phyloP scores from a whole-genome alignment of 2,888 invertebrate genomes.

The Eledona agricola region DNA sequence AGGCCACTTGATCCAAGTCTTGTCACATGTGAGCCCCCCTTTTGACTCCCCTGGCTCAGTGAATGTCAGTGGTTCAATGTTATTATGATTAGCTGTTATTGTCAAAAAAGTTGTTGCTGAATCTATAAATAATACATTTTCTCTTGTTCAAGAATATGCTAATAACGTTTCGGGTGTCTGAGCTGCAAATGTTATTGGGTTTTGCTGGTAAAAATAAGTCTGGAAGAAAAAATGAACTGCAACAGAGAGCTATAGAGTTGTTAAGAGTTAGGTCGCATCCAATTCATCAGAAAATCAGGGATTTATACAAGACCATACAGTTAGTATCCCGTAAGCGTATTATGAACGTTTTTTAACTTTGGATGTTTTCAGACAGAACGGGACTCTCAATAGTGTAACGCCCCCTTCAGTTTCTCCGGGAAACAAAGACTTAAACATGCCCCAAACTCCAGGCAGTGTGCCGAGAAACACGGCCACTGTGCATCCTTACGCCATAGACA shows the following conservation, averaged over 20 bases:
- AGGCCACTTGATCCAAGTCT: slow-evolving; percentile 3
- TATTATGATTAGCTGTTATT: slow-evolving; percentile 3
- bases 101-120: background rate
- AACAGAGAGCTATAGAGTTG: slow-evolving; percentile 76
- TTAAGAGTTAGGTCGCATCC: slow-evolving; percentile 72
- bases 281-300: slow-evolving; percentile 71
- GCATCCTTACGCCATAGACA: slow-evolving; percentile 59
- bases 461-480: slow-evolving; percentile 57
- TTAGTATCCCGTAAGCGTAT: slow-evolving; percentile 58
- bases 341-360: background rate
- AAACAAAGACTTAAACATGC: slow-evolving; percentile 56
- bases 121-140: slow-evolving; percentile 5
- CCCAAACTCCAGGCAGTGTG: slow-evolving; percentile 56
- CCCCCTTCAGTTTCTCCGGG: slow-evolving; percentile 50
- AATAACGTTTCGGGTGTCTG: slow-evolving; percentile 81
- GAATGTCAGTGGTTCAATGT: background rate
- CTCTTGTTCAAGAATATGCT: slow-evolving; percentile 62
- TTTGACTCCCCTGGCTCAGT: background rate
- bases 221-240: slow-evolving; percentile 82
- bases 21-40: background rate
- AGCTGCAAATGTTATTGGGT: slow-evolving; percentile 83
- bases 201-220: slow-evolving; percentile 81
- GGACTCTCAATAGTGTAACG: slow-evolving; percentile 53
- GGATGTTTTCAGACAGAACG: slow-evolving; percentile 55
- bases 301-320: slow-evolving; percentile 74